Evolutionary conservation across 35 echinoderm and acorn worm species (phyloP).

Genomic region (Stichopus chloronotus): DNA sequence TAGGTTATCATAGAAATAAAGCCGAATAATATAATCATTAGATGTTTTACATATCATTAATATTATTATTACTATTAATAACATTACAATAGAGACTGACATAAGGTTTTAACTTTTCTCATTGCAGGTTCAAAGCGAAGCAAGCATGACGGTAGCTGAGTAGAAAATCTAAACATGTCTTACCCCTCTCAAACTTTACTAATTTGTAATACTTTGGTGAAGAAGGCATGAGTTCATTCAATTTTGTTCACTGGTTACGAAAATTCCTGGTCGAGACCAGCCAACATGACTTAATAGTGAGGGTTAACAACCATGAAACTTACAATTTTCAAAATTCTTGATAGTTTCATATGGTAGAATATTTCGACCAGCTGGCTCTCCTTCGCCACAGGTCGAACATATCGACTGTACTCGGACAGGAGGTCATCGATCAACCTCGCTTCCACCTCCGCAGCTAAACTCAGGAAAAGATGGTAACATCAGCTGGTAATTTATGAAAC

Average conservation of each 20-base stretch:
- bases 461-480: background rate
- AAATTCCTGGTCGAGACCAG: background rate
- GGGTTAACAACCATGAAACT: slow-evolving; percentile 11
- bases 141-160: no score
- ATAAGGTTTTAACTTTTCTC: no score
- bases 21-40: no score
- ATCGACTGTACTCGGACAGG: slow-evolving; percentile 70
- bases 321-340: slow-evolving; percentile 89
- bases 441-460: slow-evolving; percentile 41
- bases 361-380: slow-evolving; percentile 64
- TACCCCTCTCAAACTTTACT: background rate
- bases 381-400: slow-evolving; percentile 82
- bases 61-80: no score
- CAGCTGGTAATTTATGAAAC: no score
- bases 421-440: slow-evolving; percentile 68
- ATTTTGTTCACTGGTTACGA: background rate
- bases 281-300: background rate
- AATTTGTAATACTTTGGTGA: background rate
- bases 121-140: no score
- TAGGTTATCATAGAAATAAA: no score
- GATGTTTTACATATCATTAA: no score
- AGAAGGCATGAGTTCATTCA: background rate
- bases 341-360: slow-evolving; percentile 87
- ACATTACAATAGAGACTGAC: no score
- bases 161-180: no score